Evolutionary conservation across 1,140 invertebrate species (phyloP), one percentile per base, ranked within the genome.

Genomic region (Papilio helenus): DNA sequence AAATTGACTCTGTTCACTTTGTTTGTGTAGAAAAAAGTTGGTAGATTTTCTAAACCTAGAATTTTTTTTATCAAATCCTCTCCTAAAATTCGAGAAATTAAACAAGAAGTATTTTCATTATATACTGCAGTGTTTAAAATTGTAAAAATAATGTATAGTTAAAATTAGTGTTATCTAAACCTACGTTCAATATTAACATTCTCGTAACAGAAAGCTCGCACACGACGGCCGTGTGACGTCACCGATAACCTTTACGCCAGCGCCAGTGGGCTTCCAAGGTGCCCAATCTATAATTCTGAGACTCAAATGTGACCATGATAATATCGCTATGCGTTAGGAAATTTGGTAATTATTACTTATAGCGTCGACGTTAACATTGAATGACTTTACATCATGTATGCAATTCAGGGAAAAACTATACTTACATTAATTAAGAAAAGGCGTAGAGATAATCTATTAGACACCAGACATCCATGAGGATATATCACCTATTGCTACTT

Each of bases 231-330:
- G 14, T 49, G 80, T 90, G 89, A 90, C 88, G 89, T 87, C 85
- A 88, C 79, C 76, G 23, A 82, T 86, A 88, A 90, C 91, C 90
- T 92, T 91, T 88, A 89, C 89, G 85, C 87, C 89, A 77, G 90
- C 88, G 84, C 87, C 89, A 77, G 90, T 89, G 79, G 20, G n/a
- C 14, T 46, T 74, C 44, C 72, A 74, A 74, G 39, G 72, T 74
- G 44, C 39, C 72, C 26, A 29, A 68, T 68, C 61, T 68, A 68
- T 68, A 68, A 68, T 26, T 61, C 61, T 61, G 29, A 29, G 61
- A 68, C 26, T 68, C 26, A 26, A 65, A 65, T 68, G 29, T 68
- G 61, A 68, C 61, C 61, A 68, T 68, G 61, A 68, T 10, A 18
- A 68, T 68, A 29, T 29, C 29, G 61, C 23, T 68, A 29, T 29